Percentiles rank a stretch among this genome's conserved stretches.
phyloP scores from a whole-genome alignment of 2,113 vertebrate genomes.

The Hemiscyllium ocellatum region DNA sequence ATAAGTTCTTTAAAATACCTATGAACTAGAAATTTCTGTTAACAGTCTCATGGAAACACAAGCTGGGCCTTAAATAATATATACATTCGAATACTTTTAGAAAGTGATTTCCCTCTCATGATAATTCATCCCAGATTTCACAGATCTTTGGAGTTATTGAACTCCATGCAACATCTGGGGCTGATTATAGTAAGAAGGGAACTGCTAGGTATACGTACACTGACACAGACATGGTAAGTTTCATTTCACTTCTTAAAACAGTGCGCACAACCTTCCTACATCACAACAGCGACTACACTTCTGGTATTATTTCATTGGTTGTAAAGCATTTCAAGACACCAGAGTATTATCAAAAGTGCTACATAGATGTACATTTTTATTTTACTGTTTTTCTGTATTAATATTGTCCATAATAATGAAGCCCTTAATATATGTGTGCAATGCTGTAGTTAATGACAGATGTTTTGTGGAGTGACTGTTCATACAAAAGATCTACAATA shows the following conservation, averaged over 20 bases:
- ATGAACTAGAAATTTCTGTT: no score
- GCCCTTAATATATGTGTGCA: not conserved
- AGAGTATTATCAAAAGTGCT: not conserved
- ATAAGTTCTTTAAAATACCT: not conserved
- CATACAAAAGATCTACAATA: not conserved
- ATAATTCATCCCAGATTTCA: slow-evolving; percentile 10
- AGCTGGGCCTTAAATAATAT: not conserved
- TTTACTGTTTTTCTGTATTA: not conserved
- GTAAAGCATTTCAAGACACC: not conserved
- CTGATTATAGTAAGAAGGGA: not conserved
- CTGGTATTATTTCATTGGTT: not conserved
- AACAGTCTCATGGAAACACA: not conserved
- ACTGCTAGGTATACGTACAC: not conserved
- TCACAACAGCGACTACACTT: not conserved
- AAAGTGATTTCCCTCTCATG: not conserved
- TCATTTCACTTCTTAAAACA: not conserved
- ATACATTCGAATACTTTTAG: not conserved
- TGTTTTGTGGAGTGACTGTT: not conserved
- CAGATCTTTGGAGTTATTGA: not conserved
- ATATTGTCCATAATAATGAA: not conserved
- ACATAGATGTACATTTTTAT: not conserved
- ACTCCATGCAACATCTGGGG: not conserved
- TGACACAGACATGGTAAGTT: not conserved
- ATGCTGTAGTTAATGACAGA: not conserved
- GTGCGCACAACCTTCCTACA: not conserved